Percentiles rank a stretch among this genome's conserved stretches.
Conservation (phyloP, 2,797 vertebrate species). For the Acrossocheilus wenchowensis region DNA sequence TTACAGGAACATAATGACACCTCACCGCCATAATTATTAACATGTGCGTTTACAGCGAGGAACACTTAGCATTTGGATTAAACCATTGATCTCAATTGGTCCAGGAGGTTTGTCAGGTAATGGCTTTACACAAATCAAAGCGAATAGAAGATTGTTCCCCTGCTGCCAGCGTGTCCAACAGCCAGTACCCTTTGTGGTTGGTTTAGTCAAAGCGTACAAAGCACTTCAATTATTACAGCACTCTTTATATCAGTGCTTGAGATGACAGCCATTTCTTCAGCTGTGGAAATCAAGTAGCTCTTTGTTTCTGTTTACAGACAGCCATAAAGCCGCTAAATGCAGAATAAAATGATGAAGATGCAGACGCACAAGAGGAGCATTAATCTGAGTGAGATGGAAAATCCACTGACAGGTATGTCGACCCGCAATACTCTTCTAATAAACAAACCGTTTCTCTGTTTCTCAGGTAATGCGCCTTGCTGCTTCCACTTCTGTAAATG, state of each 20-base stretch:
- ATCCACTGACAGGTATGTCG: conserved; percentile 67
- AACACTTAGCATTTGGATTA: conserved; percentile 70
- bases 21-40: conserved; percentile 69
- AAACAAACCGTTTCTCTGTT: conserved; percentile 64
- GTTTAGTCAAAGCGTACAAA: conserved; percentile 71
- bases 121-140: conserved; percentile 72
- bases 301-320: conserved; percentile 66
- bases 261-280: conserved; percentile 63
- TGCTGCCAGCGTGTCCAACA: conserved; percentile 68
- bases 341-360: conserved; percentile 70
- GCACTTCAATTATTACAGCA: conserved; percentile 70
- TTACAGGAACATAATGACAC: conserved; percentile 70
- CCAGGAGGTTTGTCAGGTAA: conserved; percentile 66
- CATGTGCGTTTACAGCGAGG: conserved; percentile 65
- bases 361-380: conserved; percentile 64
- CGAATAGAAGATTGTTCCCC: conserved; percentile 65
- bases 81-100: conserved; percentile 73
- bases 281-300: conserved; percentile 59
- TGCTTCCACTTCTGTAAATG: conserved; percentile 53
- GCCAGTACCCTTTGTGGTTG: conserved; percentile 58
- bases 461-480: conserved; percentile 61
- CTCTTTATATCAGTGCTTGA: conserved; percentile 62
- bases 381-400: conserved; percentile 74
- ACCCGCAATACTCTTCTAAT: conserved; percentile 61
- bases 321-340: conserved; percentile 72